Evolutionary conservation across 2,113 vertebrate genomes (phyloP).

Genomic region (Centrocercus urophasianus): DNA sequence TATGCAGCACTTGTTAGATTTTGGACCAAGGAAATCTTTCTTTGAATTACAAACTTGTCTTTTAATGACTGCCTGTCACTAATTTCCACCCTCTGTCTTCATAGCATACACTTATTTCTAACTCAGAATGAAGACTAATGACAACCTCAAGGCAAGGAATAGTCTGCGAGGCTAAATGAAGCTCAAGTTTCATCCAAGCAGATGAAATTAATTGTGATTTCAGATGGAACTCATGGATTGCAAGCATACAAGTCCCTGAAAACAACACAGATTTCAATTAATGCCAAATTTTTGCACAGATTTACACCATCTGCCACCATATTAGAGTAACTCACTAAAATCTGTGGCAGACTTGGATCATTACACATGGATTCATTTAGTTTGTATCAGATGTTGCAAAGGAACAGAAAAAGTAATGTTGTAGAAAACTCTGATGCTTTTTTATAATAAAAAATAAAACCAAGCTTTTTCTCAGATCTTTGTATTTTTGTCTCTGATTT

Average conservation of each 20-base stretch:
- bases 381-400: not conserved
- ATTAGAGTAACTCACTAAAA: constrained; percentile 33
- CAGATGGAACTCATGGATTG: not conserved
- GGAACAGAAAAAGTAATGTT: not conserved
- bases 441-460: not conserved
- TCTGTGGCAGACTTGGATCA: constrained; percentile 27
- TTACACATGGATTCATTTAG: constrained; percentile 15
- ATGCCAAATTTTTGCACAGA: constrained; percentile 44
- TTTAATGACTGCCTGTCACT: not conserved
- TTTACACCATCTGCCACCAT: constrained; percentile 51
- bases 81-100: constrained; percentile 2
- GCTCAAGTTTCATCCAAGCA: not conserved
- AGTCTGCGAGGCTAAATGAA: not conserved
- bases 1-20: not conserved
- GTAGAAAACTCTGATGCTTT: not conserved
- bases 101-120: not conserved
- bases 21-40: not conserved
- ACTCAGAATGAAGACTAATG: not conserved
- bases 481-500: not conserved
- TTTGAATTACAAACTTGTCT: not conserved
- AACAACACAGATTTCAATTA: not conserved
- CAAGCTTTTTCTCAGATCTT: not conserved
- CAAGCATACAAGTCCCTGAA: not conserved
- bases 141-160: not conserved
- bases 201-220: not conserved